phyloP scores from a whole-genome alignment of 1,140 invertebrate genomes.

The Periplaneta americana region DNA sequence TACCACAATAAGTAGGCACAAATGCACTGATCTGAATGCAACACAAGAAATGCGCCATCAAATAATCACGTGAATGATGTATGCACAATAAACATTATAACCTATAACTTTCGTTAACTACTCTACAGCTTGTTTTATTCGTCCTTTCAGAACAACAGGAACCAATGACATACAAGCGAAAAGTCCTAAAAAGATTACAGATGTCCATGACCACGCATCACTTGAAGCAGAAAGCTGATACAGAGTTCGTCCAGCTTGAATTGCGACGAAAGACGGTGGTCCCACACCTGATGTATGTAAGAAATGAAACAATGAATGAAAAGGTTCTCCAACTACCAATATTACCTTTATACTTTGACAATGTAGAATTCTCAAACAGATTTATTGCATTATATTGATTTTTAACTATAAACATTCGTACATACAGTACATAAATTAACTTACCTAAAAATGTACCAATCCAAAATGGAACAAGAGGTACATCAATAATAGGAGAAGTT shows the following conservation, averaged over 20 bases:
- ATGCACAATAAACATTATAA: constrained; percentile 16
- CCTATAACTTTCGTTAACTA: constrained; percentile 35
- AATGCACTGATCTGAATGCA: too few relatives aligned
- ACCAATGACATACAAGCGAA: constrained; percentile 81
- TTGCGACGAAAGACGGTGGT: constrained; percentile 94
- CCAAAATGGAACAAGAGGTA: constrained; percentile 88
- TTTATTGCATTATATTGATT: too few relatives aligned
- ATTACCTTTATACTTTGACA: too few relatives aligned
- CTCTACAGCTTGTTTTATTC: constrained; percentile 75
- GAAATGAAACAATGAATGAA: neutral
- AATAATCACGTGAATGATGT: too few relatives aligned
- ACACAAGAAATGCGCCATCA: too few relatives aligned
- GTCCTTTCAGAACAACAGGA: constrained; percentile 87
- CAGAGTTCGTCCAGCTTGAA: constrained; percentile 95
- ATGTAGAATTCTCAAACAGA: too few relatives aligned
- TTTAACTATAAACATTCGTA: neutral
- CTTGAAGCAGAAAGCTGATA: constrained; percentile 86
- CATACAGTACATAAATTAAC: constrained; percentile 21
- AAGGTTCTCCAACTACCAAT: neutral
- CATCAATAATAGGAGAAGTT: constrained; percentile 92
- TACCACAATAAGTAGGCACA: too few relatives aligned
- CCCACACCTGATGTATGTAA: constrained; percentile 80
- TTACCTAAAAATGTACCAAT: constrained; percentile 81
- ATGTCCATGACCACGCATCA: constrained; percentile 86
- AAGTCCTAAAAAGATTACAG: constrained; percentile 66